Conservation (phyloP, 2,797 vertebrate genomes). For the Bucorvus abyssinicus region DNA sequence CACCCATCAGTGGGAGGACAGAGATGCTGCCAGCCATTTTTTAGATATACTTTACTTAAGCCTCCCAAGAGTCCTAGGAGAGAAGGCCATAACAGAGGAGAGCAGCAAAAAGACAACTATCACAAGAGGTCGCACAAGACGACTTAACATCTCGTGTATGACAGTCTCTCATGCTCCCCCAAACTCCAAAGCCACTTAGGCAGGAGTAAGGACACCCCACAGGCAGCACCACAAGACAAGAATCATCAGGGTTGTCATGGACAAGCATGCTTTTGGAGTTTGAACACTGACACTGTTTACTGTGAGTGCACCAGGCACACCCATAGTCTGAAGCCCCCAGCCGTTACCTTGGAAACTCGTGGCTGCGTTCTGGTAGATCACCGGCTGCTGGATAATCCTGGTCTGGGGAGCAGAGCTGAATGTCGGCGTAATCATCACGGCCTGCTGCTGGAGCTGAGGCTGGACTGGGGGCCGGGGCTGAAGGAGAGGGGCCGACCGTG, state of each 20-base stretch:
- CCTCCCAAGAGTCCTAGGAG: background rate
- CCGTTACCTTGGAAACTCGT: constrained; percentile 88
- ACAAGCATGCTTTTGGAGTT: background rate
- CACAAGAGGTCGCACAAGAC: background rate
- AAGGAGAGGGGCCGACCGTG: constrained; percentile 70
- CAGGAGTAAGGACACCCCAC: background rate
- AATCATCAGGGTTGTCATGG: background rate
- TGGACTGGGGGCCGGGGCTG: constrained; percentile 79
- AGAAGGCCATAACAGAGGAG: background rate
- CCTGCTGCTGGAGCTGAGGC: constrained; percentile 89
- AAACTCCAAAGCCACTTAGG: background rate
- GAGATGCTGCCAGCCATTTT: rapidly evolving
- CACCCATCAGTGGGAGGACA: background rate
- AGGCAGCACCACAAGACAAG: background rate
- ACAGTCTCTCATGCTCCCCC: background rate
- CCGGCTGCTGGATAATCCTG: constrained; percentile 91
- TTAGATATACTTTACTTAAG: background rate
- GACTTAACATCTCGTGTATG: background rate
- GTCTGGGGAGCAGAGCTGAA: constrained; percentile 85
- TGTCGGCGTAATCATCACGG: constrained; percentile 88
- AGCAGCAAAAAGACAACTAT: background rate
- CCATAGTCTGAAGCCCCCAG: background rate
- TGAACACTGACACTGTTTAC: background rate
- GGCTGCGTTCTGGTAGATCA: constrained; percentile 92
- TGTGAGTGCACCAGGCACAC: background rate